Conservation (phyloP, 2,113 vertebrate genomes). For the Hippolais icterina region DNA sequence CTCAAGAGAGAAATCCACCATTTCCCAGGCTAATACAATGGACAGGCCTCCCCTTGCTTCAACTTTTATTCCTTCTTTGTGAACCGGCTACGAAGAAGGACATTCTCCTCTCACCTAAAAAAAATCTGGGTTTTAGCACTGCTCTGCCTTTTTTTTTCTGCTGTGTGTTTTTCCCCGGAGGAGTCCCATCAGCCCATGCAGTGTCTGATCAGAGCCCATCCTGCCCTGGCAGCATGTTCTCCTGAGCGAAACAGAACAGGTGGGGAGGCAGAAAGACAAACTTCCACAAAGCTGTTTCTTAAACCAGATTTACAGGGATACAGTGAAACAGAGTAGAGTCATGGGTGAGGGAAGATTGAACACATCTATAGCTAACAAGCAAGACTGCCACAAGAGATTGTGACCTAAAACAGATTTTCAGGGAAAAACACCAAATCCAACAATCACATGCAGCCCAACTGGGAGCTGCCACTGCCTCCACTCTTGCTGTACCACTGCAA, state of each 20-base stretch:
- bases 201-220: background rate
- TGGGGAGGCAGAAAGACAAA: background rate
- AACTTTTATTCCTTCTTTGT: background rate
- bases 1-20: conserved; percentile 2
- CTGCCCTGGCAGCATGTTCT: background rate
- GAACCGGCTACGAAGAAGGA: background rate
- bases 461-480: background rate
- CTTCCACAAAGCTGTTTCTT: background rate
- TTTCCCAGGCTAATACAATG: background rate
- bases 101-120: background rate
- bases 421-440: background rate
- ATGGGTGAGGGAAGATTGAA: background rate
- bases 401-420: background rate
- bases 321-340: background rate
- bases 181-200: background rate
- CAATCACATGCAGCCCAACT: background rate
- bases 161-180: background rate
- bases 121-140: background rate
- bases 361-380: background rate
- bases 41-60: background rate
- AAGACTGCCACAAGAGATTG: background rate
- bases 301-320: conserved; percentile 6
- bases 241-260: background rate
- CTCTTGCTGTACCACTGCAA: background rate
- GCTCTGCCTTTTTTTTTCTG: background rate